Conservation (phyloP, 2,797 vertebrate species). For the Gymnopithys bicolor region DNA sequence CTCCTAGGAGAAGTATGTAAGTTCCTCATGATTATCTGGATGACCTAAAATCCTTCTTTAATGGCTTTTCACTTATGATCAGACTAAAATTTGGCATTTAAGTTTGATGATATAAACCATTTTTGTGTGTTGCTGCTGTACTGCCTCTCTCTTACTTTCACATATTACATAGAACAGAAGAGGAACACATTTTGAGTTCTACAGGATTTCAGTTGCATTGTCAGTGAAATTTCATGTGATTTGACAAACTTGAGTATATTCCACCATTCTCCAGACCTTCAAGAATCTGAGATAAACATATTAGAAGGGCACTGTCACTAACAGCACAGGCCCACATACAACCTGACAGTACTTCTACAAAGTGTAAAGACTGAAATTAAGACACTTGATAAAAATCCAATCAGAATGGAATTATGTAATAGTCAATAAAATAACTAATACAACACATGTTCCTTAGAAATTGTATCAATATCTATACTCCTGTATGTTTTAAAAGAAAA, state of each 20-base stretch:
- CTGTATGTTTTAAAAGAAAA: conserved; percentile 8
- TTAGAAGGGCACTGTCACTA: neutral
- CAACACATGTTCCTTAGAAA: neutral
- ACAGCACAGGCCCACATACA: neutral
- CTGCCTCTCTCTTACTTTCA: neutral
- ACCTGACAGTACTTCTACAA: neutral
- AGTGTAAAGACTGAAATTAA: neutral
- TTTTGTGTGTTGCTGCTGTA: neutral
- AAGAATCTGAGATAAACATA: neutral
- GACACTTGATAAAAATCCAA: neutral
- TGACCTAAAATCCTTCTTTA: neutral
- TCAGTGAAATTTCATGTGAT: neutral
- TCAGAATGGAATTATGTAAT: neutral
- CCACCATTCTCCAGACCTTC: neutral
- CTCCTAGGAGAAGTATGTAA: neutral
- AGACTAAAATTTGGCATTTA: neutral
- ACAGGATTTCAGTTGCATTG: neutral
- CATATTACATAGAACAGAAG: neutral
- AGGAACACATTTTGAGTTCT: neutral
- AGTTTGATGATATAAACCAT: neutral
- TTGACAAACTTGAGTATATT: neutral
- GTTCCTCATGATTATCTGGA: neutral
- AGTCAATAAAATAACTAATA: neutral
- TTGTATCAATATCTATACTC: neutral
- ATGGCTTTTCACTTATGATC: neutral